Conservation (phyloP, 2,113 vertebrate species). For the Crypturellus undulatus region DNA sequence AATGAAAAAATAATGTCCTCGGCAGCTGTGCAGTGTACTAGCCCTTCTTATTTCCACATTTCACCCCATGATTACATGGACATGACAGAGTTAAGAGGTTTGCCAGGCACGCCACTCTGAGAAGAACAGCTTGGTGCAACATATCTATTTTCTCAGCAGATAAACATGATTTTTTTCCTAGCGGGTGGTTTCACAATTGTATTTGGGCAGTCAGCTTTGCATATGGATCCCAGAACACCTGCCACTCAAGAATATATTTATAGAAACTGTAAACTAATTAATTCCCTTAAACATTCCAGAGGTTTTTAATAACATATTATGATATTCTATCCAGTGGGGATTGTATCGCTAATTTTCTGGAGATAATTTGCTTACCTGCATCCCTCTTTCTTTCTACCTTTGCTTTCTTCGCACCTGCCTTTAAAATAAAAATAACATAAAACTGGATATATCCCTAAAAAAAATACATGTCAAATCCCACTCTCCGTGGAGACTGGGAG, state of each 20-base stretch:
- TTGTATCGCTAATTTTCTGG: slow-evolving; percentile 12
- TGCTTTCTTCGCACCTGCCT: neutral
- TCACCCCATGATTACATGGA: neutral
- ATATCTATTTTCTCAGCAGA: slow-evolving; percentile 60
- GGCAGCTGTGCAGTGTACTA: neutral
- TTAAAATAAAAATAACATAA: neutral
- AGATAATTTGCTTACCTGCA: neutral
- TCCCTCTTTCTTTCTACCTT: neutral
- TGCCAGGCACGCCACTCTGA: neutral
- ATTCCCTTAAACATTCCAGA: slow-evolving; percentile 39
- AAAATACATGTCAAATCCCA: accelerated
- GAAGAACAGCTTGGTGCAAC: slow-evolving; percentile 15
- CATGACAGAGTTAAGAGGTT: slow-evolving; percentile 48
- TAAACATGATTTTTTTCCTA: slow-evolving; percentile 50
- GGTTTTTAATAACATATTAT: slow-evolving; percentile 50
- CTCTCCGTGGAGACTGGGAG: neutral
- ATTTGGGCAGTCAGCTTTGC: slow-evolving; percentile 37
- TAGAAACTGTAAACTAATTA: slow-evolving; percentile 69
- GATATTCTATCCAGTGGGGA: neutral
- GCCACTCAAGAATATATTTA: slow-evolving; percentile 56
- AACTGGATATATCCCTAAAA: neutral
- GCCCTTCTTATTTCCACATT: neutral
- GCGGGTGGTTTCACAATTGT: slow-evolving; percentile 20
- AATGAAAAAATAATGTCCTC: neutral
- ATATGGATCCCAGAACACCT: slow-evolving; percentile 52